Evolutionary conservation across 2,888 invertebrate species (phyloP).

Genomic region (Ypsolopha sequella): DNA sequence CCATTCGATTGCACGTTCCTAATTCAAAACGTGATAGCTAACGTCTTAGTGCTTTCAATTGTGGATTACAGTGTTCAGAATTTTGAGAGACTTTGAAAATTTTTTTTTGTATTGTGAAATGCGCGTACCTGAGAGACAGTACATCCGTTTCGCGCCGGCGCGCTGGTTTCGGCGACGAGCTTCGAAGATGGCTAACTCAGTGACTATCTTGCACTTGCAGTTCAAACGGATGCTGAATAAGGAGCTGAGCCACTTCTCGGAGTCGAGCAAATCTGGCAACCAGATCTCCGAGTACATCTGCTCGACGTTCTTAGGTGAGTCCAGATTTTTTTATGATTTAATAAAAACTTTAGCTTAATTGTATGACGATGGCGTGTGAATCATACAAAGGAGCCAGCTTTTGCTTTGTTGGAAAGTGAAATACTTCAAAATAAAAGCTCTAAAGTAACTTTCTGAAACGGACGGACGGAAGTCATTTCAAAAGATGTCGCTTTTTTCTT

Average conservation of each 20-base stretch:
- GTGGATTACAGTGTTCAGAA: too few species aligned
- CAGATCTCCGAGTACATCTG: conserved; percentile 99
- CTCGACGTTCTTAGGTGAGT: conserved; percentile 98
- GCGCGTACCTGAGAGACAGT: conserved; percentile 60
- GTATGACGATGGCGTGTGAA: too few species aligned
- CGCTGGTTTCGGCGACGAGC: conserved; percentile 50
- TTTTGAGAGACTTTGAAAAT: too few species aligned
- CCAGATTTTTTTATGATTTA: neutral
- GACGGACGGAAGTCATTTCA: too few species aligned
- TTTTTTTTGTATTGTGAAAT: conserved; percentile 34
- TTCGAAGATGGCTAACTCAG: conserved; percentile 51
- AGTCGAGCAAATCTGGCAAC: conserved; percentile 98
- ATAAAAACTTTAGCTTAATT: too few species aligned
- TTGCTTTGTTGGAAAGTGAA: too few species aligned
- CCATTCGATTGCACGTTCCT: neutral
- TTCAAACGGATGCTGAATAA: conserved; percentile 99
- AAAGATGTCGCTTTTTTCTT: too few species aligned
- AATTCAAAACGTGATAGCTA: too few species aligned
- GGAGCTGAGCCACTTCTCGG: conserved; percentile 98
- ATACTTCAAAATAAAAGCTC: too few species aligned
- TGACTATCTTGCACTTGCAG: conserved; percentile 74
- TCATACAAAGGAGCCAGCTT: too few species aligned
- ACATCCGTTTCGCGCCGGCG: conserved; percentile 39
- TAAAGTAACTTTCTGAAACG: too few species aligned
- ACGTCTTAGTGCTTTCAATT: too few species aligned